Evolutionary conservation across 2,888 invertebrate species (phyloP), one percentile per base, ranked within the genome.

Genomic region (Drosophila meridionalis): DNA sequence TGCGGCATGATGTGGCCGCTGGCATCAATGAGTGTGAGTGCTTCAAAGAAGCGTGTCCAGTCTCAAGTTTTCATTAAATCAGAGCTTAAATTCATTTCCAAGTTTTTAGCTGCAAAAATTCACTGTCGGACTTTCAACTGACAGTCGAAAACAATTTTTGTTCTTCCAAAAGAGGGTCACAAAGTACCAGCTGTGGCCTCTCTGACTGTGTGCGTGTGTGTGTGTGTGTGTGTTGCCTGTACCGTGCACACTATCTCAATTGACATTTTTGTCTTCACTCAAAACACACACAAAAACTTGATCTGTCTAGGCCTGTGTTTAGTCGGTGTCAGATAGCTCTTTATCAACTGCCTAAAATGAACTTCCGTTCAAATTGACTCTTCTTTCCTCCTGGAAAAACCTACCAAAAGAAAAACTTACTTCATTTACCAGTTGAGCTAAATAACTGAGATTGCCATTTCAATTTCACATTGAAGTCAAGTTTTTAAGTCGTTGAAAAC

Each of bases 241-340:
- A 32, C 28, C 8, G 45, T 60, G 45, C 20, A 20, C 28, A 57
- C 12, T 32, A 20, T 12, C 55, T 69, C 53, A 59, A 68, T 67
- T 61, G 58, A 64, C 58, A 55, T 64, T 53, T 62, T 68, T 53
- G 52, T 50, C 47, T 50, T 59, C 36, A 20, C 11, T 40, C n/a
- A 20, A 28, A 36, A 30, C n/a, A 40, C 8, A 20, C 7, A 26
- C 32, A 47, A 11, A 11, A 30, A 30, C n/a, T 32, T 50, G 9
- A n/a, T n/a, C 11, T n/a, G 50, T 34, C 55, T 42, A 40, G 45
- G 38, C n/a, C 50, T 42, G 34, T 45, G n/a, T 28, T 11, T 43
- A 50, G 36, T 11, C 14, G 4, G 4, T 6, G 8, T 45, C 43
- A 48, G 47, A 30, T 45, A 55, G 38, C 45, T 53, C 52, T 57